A percentile compares a stretch with the other conserved stretches of the same genome.
Conservation (phyloP, 2,113 vertebrate genomes). For the Fulica atra region DNA sequence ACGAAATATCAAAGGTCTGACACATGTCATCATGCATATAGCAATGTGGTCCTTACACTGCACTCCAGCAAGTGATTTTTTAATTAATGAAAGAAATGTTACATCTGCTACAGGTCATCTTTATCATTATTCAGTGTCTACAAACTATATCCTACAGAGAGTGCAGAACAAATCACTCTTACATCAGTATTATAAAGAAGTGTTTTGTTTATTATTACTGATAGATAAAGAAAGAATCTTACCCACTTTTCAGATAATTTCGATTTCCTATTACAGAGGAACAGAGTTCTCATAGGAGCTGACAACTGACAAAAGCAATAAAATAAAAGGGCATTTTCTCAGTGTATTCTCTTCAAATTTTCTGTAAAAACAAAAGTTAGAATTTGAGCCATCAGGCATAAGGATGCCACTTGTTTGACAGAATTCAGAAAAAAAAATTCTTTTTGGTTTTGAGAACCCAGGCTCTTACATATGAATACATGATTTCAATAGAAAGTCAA, state of each 20-base stretch:
- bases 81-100: not conserved
- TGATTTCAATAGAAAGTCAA: not conserved
- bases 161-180: not conserved
- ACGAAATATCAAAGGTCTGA: not conserved
- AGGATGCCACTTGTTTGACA: not conserved
- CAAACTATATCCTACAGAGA: not conserved
- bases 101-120: not conserved
- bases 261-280: not conserved
- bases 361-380: not conserved
- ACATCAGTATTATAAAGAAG: not conserved
- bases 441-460: not conserved
- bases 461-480: not conserved
- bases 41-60: not conserved
- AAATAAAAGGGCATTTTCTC: not conserved
- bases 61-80: not conserved
- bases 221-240: not conserved
- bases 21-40: not conserved
- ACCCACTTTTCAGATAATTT: not conserved
- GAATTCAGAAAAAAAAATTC: not conserved
- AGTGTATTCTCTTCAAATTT: not conserved
- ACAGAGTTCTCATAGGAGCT: not conserved
- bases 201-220: not conserved
- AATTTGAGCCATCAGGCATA: not conserved
- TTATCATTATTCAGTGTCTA: not conserved
- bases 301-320: not conserved